Evolutionary conservation across 2,888 invertebrate species (phyloP).

Genomic region (Dendrolimus houi): DNA sequence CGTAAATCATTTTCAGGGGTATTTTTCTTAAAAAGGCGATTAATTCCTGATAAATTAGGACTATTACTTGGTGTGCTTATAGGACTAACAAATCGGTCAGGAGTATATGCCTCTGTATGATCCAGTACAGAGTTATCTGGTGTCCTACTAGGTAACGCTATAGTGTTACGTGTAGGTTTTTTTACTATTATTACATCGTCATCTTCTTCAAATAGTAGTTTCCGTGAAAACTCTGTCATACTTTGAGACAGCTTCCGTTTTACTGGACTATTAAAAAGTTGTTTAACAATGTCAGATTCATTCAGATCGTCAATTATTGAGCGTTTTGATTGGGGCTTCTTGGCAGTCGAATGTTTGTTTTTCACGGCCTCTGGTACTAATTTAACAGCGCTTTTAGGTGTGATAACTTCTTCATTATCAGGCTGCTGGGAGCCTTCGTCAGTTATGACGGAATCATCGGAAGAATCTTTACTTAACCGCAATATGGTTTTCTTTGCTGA

Average conservation of each 20-base stretch:
- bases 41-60: slow-evolving; percentile 36
- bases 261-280: slow-evolving; percentile 64
- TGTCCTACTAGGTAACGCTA: slow-evolving; percentile 23
- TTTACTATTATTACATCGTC: slow-evolving; percentile 17
- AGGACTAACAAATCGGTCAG: slow-evolving; percentile 52
- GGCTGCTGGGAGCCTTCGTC: slow-evolving; percentile 16
- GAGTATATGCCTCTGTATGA: slow-evolving; percentile 30
- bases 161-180: slow-evolving; percentile 28
- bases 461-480: slow-evolving; percentile 25
- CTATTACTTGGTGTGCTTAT: slow-evolving; percentile 36
- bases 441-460: slow-evolving; percentile 20
- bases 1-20: slow-evolving; percentile 40
- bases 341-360: slow-evolving; percentile 64
- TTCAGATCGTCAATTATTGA: slow-evolving; percentile 60
- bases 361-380: slow-evolving; percentile 53
- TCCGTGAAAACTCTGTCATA: slow-evolving; percentile 57
- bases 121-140: slow-evolving; percentile 30
- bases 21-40: slow-evolving; percentile 33
- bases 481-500: slow-evolving; percentile 19
- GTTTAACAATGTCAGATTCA: slow-evolving; percentile 57
- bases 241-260: slow-evolving; percentile 68
- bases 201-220: slow-evolving; percentile 38
- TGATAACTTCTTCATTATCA: slow-evolving; percentile 34
- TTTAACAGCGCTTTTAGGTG: slow-evolving; percentile 53
- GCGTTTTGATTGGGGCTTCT: slow-evolving; percentile 63